Conservation (phyloP, 2,113 vertebrate species). For the Elgaria multicarinata region DNA sequence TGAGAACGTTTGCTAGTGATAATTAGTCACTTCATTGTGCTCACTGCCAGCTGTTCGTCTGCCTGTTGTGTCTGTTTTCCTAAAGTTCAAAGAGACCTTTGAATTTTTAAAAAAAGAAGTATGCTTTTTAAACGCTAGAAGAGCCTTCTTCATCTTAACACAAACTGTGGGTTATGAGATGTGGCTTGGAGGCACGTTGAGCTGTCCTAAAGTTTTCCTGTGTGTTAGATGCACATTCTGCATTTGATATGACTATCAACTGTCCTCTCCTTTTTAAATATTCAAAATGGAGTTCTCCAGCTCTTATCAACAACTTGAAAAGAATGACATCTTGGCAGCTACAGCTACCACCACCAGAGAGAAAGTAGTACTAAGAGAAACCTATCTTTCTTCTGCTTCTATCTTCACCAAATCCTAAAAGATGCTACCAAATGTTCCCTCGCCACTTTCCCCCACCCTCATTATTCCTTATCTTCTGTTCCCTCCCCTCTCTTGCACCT, state of each 20-base stretch:
- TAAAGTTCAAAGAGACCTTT: slow-evolving; percentile 54
- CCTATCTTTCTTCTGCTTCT: neutral
- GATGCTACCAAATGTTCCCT: neutral
- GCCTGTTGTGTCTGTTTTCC: slow-evolving; percentile 65
- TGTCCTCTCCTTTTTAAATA: slow-evolving; percentile 8
- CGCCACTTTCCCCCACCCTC: neutral
- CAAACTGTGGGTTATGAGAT: neutral
- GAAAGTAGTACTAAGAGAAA: neutral
- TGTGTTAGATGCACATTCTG: slow-evolving; percentile 6
- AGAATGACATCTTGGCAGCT: neutral
- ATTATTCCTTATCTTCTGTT: neutral
- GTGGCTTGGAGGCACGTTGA: slow-evolving; percentile 23
- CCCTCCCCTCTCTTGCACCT: neutral
- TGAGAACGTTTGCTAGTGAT: slow-evolving; percentile 57
- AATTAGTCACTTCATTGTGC: slow-evolving; percentile 71
- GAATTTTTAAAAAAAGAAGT: slow-evolving; percentile 50
- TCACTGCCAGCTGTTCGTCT: slow-evolving; percentile 69
- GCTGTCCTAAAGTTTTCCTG: slow-evolving; percentile 2
- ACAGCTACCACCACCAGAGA: neutral
- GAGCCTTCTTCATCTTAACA: slow-evolving; percentile 37
- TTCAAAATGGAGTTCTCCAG: slow-evolving; percentile 2
- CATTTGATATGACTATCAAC: neutral
- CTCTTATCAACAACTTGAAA: neutral
- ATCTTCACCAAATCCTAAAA: neutral
- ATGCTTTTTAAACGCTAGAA: slow-evolving; percentile 39